A percentile compares a stretch with the other conserved stretches of the same genome.
Conservation (phyloP, 2,888 invertebrate genomes). For the Eilema griseolum region DNA sequence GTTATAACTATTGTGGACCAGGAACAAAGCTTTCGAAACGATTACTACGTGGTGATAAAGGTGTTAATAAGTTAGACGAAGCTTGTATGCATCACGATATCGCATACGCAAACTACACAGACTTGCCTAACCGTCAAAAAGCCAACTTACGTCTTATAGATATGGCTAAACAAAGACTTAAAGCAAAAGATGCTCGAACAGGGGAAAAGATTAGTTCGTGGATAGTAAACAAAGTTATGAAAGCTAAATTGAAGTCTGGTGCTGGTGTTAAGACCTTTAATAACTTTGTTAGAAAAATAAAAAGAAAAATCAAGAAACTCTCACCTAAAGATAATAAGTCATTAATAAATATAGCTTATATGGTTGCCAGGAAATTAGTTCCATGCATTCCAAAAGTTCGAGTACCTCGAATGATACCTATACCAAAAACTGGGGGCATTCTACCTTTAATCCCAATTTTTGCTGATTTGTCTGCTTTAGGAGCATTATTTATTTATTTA, state of each 20-base stretch:
- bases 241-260: conserved; percentile 3
- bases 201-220: conserved; percentile 11
- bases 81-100: no score
- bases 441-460: conserved; percentile 7
- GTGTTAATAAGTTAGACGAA: no score
- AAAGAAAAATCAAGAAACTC: background rate
- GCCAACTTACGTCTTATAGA: conserved; percentile 7
- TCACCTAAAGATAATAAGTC: conserved; percentile 12
- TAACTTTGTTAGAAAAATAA: conserved; percentile 1
- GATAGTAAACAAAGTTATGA: conserved; percentile 11
- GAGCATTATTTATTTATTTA: no score
- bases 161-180: conserved; percentile 8
- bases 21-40: no score
- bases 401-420: background rate
- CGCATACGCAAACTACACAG: conserved; percentile 1
- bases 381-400: background rate
- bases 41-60: no score
- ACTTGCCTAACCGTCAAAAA: conserved; percentile 6
- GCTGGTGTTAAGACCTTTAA: background rate
- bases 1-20: no score
- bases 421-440: no score
- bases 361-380: conserved; percentile 19
- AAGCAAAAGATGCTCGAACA: conserved; percentile 4
- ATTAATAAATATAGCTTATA: conserved; percentile 31
- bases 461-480: conserved; percentile 4